These are phyloP conservation scores for Cherax quadricarinatus DNA, from an alignment of 1,140 invertebrate species.

Conservation along the genomic window DNA sequence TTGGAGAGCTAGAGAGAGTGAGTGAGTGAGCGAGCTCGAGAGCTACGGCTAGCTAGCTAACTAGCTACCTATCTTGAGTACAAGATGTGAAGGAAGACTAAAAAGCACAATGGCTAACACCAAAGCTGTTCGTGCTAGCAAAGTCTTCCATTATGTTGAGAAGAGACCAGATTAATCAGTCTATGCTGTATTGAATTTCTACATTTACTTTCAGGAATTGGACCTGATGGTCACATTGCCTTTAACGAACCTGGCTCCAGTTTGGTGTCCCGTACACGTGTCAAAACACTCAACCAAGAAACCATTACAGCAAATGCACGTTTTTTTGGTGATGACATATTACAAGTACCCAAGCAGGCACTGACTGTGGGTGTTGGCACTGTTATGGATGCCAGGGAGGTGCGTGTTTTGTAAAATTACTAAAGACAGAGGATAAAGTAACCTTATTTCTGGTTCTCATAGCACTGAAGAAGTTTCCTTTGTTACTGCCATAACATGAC, in stretches of 20 bases:
- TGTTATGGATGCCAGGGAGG: slow-evolving; percentile 98
- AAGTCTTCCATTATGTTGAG: no score
- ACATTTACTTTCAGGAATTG: slow-evolving; percentile 84
- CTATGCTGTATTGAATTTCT: not conserved
- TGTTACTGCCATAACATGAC: no score
- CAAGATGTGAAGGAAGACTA: no score
- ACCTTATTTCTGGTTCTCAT: no score
- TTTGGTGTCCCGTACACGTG: slow-evolving; percentile 93
- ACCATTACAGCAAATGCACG: slow-evolving; percentile 97
- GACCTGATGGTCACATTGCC: slow-evolving; percentile 99
- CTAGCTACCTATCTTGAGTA: no score
- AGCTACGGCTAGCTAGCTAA: no score
- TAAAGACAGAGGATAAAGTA: not conserved
- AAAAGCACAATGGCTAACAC: no score
- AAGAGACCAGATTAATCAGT: no score
- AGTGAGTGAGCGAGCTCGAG: no score
- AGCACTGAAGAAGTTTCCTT: no score
- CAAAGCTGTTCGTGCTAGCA: no score
- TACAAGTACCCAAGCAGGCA: slow-evolving; percentile 93
- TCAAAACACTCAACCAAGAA: slow-evolving; percentile 97
- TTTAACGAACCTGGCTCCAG: slow-evolving; percentile 96
- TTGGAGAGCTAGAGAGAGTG: no score
- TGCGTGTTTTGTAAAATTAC: slow-evolving; percentile 75
- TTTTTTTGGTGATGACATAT: slow-evolving; percentile 97
- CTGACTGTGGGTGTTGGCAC: slow-evolving; percentile 99